Percentiles rank a stretch among this genome's conserved stretches.
These are phyloP conservation scores for Siniperca undulata DNA, from an alignment of 2,797 vertebrate genomes.

Conservation along the genomic window DNA sequence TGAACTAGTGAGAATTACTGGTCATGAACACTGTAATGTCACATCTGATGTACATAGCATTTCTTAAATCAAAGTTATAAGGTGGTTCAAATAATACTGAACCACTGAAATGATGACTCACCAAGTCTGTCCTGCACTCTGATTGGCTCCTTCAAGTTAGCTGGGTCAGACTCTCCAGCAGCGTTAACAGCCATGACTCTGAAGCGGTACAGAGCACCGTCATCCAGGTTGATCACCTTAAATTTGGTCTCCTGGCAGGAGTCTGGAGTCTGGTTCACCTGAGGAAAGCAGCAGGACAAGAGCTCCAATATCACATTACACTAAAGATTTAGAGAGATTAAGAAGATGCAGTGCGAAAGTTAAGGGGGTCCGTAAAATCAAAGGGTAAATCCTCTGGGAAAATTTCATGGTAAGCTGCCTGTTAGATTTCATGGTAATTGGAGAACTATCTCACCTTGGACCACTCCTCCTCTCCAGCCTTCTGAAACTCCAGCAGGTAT, in stretches of 20 bases:
- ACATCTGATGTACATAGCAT: background rate
- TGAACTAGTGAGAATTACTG: background rate
- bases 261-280: constrained; percentile 95
- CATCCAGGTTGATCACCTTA: constrained; percentile 91
- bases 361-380: background rate
- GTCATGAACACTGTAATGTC: too few relatives aligned
- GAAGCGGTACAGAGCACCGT: constrained; percentile 92
- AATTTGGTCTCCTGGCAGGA: constrained; percentile 96
- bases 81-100: background rate
- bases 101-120: constrained; percentile 72
- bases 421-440: background rate
- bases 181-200: constrained; percentile 94
- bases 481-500: constrained; percentile 96
- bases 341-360: background rate
- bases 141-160: constrained; percentile 91
- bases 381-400: background rate
- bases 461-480: constrained; percentile 97
- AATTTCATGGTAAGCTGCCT: background rate
- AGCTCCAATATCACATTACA: background rate
- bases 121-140: constrained; percentile 95
- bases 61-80: background rate
- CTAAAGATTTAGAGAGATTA: background rate
- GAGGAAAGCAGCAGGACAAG: constrained; percentile 12
- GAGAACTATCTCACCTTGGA: constrained; percentile 75
- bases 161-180: constrained; percentile 95